Base-by-base conservation (phyloP, 2,797 vertebrate genomes). In the Gambelia wislizenii region DNA sequence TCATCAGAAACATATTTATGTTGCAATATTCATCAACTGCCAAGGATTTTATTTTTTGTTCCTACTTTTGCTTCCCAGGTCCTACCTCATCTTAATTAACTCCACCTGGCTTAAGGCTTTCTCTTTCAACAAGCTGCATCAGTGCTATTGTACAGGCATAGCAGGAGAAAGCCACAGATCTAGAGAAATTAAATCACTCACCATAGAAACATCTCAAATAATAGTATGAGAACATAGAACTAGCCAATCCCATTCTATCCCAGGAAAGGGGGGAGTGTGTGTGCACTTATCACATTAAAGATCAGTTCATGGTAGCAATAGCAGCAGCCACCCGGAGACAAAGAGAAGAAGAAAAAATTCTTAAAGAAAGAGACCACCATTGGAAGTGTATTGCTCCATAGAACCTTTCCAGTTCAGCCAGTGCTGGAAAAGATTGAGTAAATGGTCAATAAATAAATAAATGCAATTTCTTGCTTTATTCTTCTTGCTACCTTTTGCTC, bases 151-250 rank as follows among this genome's bases (percentile, higher is more conserved):
- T 95, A 82, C 80, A 90, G 59, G 85, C 95, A 89, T 95, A 96
- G 94, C 95, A 93, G 95, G 95, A 92, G 94, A 95, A 94, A 96
- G 87, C 92, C 93, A 94, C 95, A 95, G 94, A 95, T 94, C 93
- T 95, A 91, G 89, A 93, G 92, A 94, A 95, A 95, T 95, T 95
- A 95, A 96, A 95, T 95, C 93, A 94, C 91, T 96, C 95, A 94
- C 95, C 94, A 95, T 95, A 96, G 95, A 96, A 95, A 94, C 93
- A 94, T 94, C 89, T 89, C 91, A 91, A 94, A 96, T 93, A 95
- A 95, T 94, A 92, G 86, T 92, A 93, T 86, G 92, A 94, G 92
- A 95, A 89, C 89, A 93, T 75, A 83, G 75, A 92, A 89, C 89
- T 86, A 94, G 77, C 94, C 92, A 95, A 94, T 95, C 91, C 0